phyloP scores from a whole-genome alignment of 2,797 vertebrate species.

The Myotis pilosus region DNA sequence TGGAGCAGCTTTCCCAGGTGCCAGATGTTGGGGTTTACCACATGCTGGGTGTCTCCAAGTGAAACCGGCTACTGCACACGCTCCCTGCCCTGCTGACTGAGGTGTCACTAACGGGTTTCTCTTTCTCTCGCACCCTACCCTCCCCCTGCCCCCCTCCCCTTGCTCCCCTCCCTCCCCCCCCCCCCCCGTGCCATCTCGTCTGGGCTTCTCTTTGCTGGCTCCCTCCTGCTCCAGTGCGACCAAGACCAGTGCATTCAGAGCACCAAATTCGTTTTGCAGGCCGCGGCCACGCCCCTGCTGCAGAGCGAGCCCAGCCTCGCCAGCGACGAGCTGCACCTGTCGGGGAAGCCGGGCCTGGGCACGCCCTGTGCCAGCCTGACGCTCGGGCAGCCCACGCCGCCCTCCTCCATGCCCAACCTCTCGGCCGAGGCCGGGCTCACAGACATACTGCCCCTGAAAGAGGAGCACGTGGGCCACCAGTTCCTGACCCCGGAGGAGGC shows the following conservation, averaged over 20 bases:
- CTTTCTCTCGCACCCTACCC: constrained; percentile 71
- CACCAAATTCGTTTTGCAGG: constrained; percentile 99
- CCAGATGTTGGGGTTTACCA: too few relatives aligned
- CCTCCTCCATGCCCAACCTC: constrained; percentile 94
- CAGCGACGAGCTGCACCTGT: constrained; percentile 89
- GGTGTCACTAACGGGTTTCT: constrained; percentile 80
- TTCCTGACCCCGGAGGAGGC: constrained; percentile 95
- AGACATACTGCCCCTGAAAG: constrained; percentile 88
- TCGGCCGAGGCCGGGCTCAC: constrained; percentile 86
- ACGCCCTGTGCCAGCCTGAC: constrained; percentile 90
- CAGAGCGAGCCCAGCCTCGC: constrained; percentile 91
- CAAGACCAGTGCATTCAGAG: constrained; percentile 98
- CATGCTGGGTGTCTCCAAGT: background rate
- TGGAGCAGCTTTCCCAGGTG: fast-evolving
- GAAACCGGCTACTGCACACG: constrained; percentile 32
- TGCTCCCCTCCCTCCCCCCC: constrained; percentile 38
- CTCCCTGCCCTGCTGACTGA: constrained; percentile 71
- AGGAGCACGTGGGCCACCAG: constrained; percentile 87
- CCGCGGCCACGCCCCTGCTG: constrained; percentile 93
- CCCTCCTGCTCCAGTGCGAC: constrained; percentile 91
- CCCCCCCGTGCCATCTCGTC: background rate
- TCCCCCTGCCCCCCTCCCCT: constrained; percentile 34
- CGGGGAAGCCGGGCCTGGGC: constrained; percentile 88
- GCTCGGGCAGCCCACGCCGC: constrained; percentile 93
- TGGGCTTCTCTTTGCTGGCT: constrained; percentile 58